Base-by-base conservation (phyloP, 2,113 vertebrate genomes). In the Seriola aureovittata region DNA sequence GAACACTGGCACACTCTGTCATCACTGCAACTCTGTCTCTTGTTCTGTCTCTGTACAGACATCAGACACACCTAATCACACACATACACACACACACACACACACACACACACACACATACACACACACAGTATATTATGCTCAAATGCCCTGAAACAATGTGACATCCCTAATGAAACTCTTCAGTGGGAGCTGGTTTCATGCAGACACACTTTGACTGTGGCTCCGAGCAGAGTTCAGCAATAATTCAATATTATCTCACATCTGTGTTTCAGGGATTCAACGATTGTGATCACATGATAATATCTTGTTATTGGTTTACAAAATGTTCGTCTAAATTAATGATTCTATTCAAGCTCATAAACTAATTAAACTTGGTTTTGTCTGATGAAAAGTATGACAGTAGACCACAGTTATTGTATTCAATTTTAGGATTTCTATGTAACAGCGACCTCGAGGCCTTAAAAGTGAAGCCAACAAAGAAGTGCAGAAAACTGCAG, bases 111-210 rank as follows among this genome's bases (percentile, higher is more conserved):
- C 46, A 50, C 42, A 71, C 50, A 52, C 46, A 12, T 32, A 57
- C 14, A 11, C 63, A 32, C 34, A 60, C 50, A 50, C 44, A 34
- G 23, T 78, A 32, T 40, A 77, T 67, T 62, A 40, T 38, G 73
- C 34, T 68, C 78, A 73, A 64, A 69, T 73, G 68, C 40, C 23
- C 75, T 71, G 32, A 78, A 54, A 78, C 77, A 84, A 25, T 25
- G 59, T 73, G 78, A 74, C 72, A 80, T 58, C 62, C 19, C 21
- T 7, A 34, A 75, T 62, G 67, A 84, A 84, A 67, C 14, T 62
- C 42, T 65, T 67, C 0, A 64, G 73, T 69, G 66, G 57, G 67
- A 46, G 29, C 29, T n/a, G 40, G 36, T 71, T 34, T 82, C 29
- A 69, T 6, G 9, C 21, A 40, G 50, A 85, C 71, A 16, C 50